Base-by-base conservation (phyloP, 2,797 vertebrate genomes). In the Manis pentadactyla region DNA sequence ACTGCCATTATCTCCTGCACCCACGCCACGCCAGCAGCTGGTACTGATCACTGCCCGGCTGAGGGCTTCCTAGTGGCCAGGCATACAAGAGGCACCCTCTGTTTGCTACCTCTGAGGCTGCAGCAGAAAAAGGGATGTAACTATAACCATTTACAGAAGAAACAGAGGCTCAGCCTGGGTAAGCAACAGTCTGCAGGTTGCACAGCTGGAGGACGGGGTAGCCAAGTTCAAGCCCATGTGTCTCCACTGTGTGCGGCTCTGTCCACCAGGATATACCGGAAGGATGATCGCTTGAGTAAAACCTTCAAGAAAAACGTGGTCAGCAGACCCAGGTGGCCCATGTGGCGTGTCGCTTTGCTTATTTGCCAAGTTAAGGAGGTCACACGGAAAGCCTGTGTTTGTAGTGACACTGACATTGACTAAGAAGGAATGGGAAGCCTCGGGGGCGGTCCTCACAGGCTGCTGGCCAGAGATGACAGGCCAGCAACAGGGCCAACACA, bases 171-270 rank as follows among this genome's bases (percentile, higher is more conserved):
- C 15, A 51, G 49, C 19, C 14, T 42, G 37, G 15, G 18, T n/a
- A 29, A 64, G 61, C 27, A 61, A 74, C 7, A 51, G 15, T 46
- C n/a, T 31, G 17, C 27, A 53, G 59, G 2, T 49, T 27, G 7
- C 4, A 2, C 18, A 21, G 19, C 37, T 81, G 18, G 34, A n/a
- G 3, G 8, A 4, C 0, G 3, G 1, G 5, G 11, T 9, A 18
- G 8, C 29, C 27, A 59, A 75, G 31, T 27, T 23, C 23, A 39
- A 90, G 17, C 39, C 17, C 49, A 49, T 18, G 18, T 42, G 5
- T 31, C 34, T 13, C 21, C 21, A 37, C 10, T 1, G 6, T 12
- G 8, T 7, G 23, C 4, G 42, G 4, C 27, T 85, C 29, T 27
- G 55, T 51, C 78, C 13, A 55, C 23, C 3, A 19, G 10, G 37